Evolutionary conservation across 2,113 vertebrate genomes (phyloP), one percentile per base, ranked within the genome.

Genomic region (Formicarius rufipectus): DNA sequence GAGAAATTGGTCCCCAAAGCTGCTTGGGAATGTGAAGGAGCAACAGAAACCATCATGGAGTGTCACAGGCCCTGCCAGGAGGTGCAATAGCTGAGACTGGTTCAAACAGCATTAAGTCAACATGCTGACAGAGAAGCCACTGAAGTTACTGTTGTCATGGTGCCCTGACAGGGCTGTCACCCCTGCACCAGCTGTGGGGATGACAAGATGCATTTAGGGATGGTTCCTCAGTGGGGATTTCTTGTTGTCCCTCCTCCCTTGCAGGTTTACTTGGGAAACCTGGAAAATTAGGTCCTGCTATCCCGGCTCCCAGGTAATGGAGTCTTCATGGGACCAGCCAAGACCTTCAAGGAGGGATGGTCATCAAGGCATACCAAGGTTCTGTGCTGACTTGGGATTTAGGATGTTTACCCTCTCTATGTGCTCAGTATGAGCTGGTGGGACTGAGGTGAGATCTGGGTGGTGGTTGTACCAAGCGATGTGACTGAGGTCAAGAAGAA

Each of bases 1-100:
- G 96, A 98, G 90, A 80, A 96, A 97, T 92, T 45, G 74, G 82
- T 97, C 97, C 96, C 95, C 14, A 62, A 88, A 97, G 97, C 90
- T 50, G 52, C 77, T 33, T 82, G 94, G 83, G 93, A 97, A 85
- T 59, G 93, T 86, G 96, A 94, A 94, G 52, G 92, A 96, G 69
- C 82, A 72, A 77, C 72, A 63, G 85, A 79, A 84, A 96, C 90
- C 52, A 96, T 97, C 6, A 9, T 84, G 12, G 76, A 87, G 74
- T 84, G 92, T 89, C 95, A 44, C 40, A 7, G 15, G 14, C 91
- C 89, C 94, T 93, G 96, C 90, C 47, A 86, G 77, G 89, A 92
- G 96, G 84, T 85, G 86, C 85, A 83, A 69, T 39, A 77, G 83
- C 78, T 11, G 84, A 77, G 75, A 67, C 62, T 13, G 56, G 35